phyloP scores from a whole-genome alignment of 2,113 vertebrate species.

The Myotis yumanensis region DNA sequence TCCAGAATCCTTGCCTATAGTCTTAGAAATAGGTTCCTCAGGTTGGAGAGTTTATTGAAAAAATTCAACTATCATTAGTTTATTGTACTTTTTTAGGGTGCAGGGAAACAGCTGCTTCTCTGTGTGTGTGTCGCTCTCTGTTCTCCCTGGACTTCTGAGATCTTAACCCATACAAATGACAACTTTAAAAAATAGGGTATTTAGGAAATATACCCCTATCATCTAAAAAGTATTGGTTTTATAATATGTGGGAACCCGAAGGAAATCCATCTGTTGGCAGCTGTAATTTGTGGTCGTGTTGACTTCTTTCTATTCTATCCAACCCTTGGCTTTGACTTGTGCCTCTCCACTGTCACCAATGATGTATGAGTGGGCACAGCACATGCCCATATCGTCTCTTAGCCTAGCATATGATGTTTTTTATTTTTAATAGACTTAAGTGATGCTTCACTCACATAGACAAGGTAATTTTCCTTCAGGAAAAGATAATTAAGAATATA shows the following conservation, averaged over 20 bases:
- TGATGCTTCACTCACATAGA: not conserved
- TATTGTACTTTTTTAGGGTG: not conserved
- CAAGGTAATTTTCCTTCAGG: not conserved
- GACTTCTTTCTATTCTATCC: not conserved
- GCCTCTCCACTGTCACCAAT: accelerated
- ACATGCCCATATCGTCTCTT: not conserved
- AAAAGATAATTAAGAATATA: not conserved
- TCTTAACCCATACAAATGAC: not conserved
- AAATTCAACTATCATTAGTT: not conserved
- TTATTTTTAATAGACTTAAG: not conserved
- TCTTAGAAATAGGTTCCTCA: not conserved
- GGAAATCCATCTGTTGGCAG: not conserved
- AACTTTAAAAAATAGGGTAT: not conserved
- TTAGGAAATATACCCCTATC: not conserved
- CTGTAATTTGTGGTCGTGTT: not conserved
- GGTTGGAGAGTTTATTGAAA: constrained; percentile 16
- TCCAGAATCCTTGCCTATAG: not conserved
- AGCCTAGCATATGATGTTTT: not conserved
- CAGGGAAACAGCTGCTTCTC: not conserved
- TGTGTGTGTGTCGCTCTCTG: not conserved
- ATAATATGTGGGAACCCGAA: not conserved
- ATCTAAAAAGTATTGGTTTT: not conserved
- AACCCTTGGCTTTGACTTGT: not conserved
- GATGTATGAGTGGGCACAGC: not conserved
- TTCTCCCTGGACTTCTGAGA: not conserved